Evolutionary conservation across 2,797 vertebrate species (phyloP), one percentile per base, ranked within the genome.

Genomic region (Trichosurus vulpecula): DNA sequence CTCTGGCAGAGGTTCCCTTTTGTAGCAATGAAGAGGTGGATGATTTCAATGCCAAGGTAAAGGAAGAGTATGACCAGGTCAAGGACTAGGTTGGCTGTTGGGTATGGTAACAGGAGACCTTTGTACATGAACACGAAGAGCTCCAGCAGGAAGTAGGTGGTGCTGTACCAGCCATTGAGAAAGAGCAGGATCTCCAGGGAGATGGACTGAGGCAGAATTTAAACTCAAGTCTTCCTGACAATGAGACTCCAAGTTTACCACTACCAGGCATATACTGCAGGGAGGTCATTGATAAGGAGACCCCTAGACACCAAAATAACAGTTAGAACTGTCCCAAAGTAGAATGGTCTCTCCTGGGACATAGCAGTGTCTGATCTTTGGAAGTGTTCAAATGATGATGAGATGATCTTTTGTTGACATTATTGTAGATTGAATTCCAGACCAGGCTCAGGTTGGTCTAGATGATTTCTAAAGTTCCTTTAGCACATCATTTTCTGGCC

Each of bases 1-100:
- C 98, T 98, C 96, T 99, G 99, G 54, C 99, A 99, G 96, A 99
- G 99, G 98, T 99, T 99, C 94, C 99, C 99, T 98, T 99, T 99
- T 97, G 98, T 98, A 47, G 99, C 99, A 0, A 99, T 99, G 98
- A 99, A 99, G 55, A 99, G 99, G 90, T 99, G 97, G 0, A 99
- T 98, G 8, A 98, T 98, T 98, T 99, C 99, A 90, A 99, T 98
- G 58, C 99, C 99, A 1, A 99, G 98, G 96, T 99, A 99, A 56
- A 99, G 99, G 29, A 99, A 93, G 90, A 99, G 99, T 98, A 99
- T 98, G 56, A 98, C 98, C 97, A 99, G 97, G 9, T 99, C 99
- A 97, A 99, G 98, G 47, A 98, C 98, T 90, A 99, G 99, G 97
- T 99, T 99, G 96, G 99, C 98, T 54, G 98, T 96, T 3, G 99